phyloP scores from a whole-genome alignment of 2,113 vertebrate species.

The Promerops cafer region DNA sequence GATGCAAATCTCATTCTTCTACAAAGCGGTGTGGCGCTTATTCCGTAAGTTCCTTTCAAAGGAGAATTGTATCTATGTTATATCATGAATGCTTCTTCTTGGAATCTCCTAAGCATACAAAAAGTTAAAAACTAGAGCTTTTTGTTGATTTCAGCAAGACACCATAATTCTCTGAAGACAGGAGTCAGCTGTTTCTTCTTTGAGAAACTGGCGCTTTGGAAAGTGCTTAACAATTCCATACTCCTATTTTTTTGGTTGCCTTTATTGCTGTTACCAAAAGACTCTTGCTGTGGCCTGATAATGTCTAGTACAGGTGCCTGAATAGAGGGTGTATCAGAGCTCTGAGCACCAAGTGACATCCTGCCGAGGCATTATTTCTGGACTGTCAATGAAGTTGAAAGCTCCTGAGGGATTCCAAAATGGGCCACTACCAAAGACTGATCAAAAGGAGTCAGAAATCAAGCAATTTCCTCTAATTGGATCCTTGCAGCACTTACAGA shows the following conservation, averaged over 20 bases:
- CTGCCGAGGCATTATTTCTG: constrained; percentile 28
- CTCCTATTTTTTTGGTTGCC: not conserved
- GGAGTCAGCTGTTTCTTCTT: not conserved
- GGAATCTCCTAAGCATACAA: not conserved
- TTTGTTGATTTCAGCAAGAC: not conserved
- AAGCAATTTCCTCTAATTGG: constrained; percentile 54
- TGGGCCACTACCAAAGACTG: constrained; percentile 2
- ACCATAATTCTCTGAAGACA: not conserved
- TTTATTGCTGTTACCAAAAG: constrained; percentile 29
- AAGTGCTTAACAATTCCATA: constrained; percentile 30
- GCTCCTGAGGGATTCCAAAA: constrained; percentile 31
- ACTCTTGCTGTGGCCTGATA: constrained; percentile 39
- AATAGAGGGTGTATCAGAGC: constrained; percentile 41
- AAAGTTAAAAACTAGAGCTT: not conserved
- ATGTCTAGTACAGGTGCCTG: constrained; percentile 23
- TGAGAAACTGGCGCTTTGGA: constrained; percentile 11
- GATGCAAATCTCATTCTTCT: not conserved
- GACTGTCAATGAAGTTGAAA: constrained; percentile 32
- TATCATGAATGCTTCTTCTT: not conserved
- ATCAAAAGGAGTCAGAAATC: constrained; percentile 57
- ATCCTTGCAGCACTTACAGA: constrained; percentile 13
- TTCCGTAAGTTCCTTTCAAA: not conserved
- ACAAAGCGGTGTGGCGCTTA: not conserved
- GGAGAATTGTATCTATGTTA: not conserved
- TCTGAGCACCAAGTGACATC: constrained; percentile 16